Evolutionary conservation across 2,888 invertebrate species (phyloP), one percentile per base, ranked within the genome.

Genomic region (Diaperis boleti): DNA sequence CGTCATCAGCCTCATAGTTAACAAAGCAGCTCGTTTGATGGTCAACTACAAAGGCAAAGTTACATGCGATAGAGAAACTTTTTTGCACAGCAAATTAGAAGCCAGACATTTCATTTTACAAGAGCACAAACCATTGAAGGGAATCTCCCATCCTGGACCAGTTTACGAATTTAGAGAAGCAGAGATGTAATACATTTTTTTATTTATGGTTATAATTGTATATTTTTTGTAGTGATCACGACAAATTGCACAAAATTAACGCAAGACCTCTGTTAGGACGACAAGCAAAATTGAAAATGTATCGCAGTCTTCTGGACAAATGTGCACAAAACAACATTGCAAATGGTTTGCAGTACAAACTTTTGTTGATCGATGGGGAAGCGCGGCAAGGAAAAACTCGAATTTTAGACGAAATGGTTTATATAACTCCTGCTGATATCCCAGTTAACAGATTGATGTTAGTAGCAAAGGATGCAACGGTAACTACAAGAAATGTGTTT

Each of bases 21-120:
- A 91, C 74, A 90, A 89, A 83, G 91, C 91, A 6, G 90, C 90
- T 3, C 81, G 88, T 52, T 75, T 89, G 22, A 89, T 89, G 88
- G 83, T 84, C 59, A 83, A 85, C 0, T 89, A 89, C 72, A 82
- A 82, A 0, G 79, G 86, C 64, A 86, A 84, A 76, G 86, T 89
- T 3, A 84, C 83, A 0, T 90, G 90, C 69, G 89, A 89, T 69
- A 83, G 87, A 56, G 88, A 89, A 69, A 88, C 88, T 1, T 88
- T 89, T 65, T 78, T 89, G 8, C 85, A 86, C 44, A 89, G 89
- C 61, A 88, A 87, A 77, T 78, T 89, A 2, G 86, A 87, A 65
- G 82, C 86, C 0, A 83, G 83, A 22, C 83, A 85, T 70, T 90
- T 90, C 70, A 82, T 82, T 45, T 76, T 87, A 31, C 84, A 88